Conservation (phyloP, 2,888 invertebrate genomes). For the Ichneumon xanthorius region DNA sequence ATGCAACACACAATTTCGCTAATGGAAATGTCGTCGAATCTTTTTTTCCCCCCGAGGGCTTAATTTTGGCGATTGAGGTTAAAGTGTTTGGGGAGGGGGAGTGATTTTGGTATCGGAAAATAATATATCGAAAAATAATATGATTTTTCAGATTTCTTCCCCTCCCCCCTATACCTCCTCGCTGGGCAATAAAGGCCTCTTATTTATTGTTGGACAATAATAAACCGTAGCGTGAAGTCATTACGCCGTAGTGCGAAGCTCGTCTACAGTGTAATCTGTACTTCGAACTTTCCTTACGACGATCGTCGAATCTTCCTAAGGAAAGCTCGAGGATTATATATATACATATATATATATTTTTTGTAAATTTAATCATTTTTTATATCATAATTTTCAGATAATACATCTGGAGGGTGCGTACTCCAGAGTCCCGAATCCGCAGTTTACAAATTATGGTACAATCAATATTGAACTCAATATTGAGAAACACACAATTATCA, state of each 20-base stretch:
- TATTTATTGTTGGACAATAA: constrained; percentile 52
- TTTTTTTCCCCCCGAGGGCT: background rate
- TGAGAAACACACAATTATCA: background rate
- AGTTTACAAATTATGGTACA: background rate
- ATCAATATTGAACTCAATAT: background rate
- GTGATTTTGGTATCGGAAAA: background rate
- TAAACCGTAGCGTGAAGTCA: constrained; percentile 39
- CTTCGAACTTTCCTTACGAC: no score
- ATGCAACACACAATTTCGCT: background rate
- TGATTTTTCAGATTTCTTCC: constrained; percentile 10
- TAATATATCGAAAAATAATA: no score
- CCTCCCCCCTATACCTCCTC: background rate
- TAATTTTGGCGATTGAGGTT: background rate
- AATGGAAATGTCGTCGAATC: background rate
- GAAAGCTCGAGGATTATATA: constrained; percentile 1
- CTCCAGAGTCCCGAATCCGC: background rate
- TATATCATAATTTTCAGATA: background rate
- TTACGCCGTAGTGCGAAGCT: constrained; percentile 20
- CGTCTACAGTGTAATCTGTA: constrained; percentile 2
- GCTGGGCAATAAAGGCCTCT: constrained; percentile 35
- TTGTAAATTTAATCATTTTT: background rate
- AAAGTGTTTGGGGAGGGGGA: background rate
- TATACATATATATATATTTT: no score
- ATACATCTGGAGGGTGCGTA: background rate
- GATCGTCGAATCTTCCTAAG: background rate